A percentile compares a stretch with the other conserved stretches of the same genome.
These are phyloP conservation scores for Blastomussa wellsi DNA, from an alignment of 92 coral and sea anemone genomes.

Conservation along the genomic window DNA sequence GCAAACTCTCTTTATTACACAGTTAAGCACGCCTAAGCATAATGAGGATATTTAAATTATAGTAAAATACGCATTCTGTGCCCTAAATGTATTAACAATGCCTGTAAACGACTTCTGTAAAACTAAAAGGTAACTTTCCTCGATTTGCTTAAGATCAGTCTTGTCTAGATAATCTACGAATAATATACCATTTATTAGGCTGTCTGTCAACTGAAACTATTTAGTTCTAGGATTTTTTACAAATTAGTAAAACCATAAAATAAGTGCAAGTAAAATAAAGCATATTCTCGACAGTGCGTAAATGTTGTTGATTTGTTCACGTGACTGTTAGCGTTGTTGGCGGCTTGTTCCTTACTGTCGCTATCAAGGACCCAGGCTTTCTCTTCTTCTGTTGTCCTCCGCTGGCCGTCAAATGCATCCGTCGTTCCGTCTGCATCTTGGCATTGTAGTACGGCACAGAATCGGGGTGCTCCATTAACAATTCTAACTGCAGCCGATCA, in stretches of 20 bases:
- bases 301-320: constrained; percentile 9
- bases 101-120: not conserved
- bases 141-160: not conserved
- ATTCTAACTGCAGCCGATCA: constrained; percentile 94
- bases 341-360: constrained; percentile 86
- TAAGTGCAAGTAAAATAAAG: not conserved
- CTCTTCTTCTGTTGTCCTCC: constrained; percentile 70
- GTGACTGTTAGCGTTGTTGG: constrained; percentile 85
- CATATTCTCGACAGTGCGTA: not conserved
- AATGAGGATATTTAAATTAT: too few relatives aligned
- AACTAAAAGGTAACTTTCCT: not conserved
- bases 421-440: constrained; percentile 95
- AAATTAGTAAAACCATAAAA: not conserved
- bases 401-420: constrained; percentile 84
- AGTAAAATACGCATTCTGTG: not conserved
- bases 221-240: not conserved
- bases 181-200: not conserved
- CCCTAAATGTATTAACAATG: not conserved
- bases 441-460: constrained; percentile 99
- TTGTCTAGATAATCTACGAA: not conserved
- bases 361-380: constrained; percentile 78
- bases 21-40: not conserved
- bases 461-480: constrained; percentile 97
- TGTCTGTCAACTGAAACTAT: not conserved
- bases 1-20: not conserved